A percentile compares a stretch with the other conserved stretches of the same genome.
Conservation (phyloP, 2,113 vertebrate species). For the Sinosuthora webbiana region DNA sequence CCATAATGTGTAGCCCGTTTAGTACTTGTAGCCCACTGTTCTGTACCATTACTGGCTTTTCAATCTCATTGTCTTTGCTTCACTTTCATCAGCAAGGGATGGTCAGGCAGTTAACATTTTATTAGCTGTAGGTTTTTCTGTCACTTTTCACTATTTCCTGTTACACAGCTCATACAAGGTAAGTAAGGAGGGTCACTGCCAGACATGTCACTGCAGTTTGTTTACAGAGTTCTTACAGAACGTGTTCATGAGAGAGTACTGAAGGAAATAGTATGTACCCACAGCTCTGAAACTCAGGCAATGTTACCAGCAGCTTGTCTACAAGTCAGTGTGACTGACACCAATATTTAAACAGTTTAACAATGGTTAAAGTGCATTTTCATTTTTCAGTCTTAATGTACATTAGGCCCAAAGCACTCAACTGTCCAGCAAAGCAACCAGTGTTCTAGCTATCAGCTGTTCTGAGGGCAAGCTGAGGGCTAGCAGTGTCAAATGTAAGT, state of each 20-base stretch:
- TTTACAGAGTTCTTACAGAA: not conserved
- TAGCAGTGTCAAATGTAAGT: not conserved
- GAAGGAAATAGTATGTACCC: not conserved
- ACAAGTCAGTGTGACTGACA: not conserved
- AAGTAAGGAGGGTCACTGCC: not conserved
- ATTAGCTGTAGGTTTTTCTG: not conserved
- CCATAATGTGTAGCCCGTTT: not conserved
- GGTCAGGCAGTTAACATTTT: rapidly evolving
- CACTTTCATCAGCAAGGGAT: not conserved
- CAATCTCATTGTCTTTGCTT: not conserved
- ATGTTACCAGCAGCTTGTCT: not conserved
- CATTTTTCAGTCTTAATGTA: not conserved
- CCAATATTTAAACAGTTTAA: not conserved
- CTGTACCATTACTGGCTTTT: not conserved
- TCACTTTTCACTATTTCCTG: not conserved
- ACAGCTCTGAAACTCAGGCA: not conserved
- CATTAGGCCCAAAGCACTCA: not conserved
- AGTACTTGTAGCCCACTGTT: not conserved
- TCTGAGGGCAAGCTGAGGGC: not conserved
- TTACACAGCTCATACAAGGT: not conserved
- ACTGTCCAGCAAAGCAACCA: not conserved
- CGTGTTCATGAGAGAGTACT: not conserved
- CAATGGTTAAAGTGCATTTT: not conserved
- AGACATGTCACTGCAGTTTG: not conserved
- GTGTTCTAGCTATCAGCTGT: not conserved